phyloP scores from a whole-genome alignment of 2,113 vertebrate species.

The Myodes glareolus region DNA sequence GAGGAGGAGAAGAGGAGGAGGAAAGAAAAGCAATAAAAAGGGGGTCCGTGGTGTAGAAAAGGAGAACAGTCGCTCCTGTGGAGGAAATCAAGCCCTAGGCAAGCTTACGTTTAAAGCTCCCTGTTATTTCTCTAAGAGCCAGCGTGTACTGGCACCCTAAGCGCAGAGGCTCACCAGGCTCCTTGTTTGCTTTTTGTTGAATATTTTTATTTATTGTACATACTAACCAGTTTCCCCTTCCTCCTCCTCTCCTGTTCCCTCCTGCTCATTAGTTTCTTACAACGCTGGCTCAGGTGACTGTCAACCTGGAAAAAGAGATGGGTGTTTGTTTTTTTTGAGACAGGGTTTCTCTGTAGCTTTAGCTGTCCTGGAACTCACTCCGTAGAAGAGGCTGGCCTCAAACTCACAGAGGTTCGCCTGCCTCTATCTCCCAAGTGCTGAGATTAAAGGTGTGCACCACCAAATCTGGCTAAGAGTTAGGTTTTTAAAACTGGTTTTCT shows the following conservation, averaged over 20 bases:
- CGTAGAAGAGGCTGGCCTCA: background rate
- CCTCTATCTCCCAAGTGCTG: background rate
- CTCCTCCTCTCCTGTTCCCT: too few species aligned
- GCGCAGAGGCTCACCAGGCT: background rate
- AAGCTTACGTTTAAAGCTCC: background rate
- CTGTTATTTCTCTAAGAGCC: background rate
- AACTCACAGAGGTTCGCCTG: background rate
- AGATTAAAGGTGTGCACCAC: background rate
- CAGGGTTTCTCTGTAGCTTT: background rate
- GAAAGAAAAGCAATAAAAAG: background rate
- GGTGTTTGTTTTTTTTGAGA: background rate
- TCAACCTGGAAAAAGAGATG: background rate
- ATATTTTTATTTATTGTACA: too few species aligned
- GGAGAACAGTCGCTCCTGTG: background rate
- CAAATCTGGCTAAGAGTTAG: background rate
- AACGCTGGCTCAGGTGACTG: background rate
- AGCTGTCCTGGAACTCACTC: background rate
- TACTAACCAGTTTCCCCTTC: too few species aligned
- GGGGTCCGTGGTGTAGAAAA: background rate
- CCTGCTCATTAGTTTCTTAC: background rate
- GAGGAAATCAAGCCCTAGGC: background rate
- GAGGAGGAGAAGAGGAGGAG: background rate
- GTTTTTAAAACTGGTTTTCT: slow-evolving; percentile 41
- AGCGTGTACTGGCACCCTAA: background rate
- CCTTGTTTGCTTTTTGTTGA: too few species aligned